Conservation (phyloP, 2,113 vertebrate species). For the Jaculus jaculus region DNA sequence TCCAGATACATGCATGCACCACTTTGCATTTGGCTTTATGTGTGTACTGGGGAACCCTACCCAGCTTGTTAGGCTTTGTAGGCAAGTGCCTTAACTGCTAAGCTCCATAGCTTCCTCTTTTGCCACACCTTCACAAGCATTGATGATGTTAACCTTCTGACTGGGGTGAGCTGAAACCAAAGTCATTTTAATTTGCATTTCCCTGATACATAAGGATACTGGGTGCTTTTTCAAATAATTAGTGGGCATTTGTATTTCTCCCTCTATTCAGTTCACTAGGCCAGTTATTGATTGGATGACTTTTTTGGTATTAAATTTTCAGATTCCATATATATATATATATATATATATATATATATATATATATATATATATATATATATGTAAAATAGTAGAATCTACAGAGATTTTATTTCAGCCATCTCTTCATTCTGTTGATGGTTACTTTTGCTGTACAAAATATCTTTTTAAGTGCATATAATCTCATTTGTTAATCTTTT, state of each 20-base stretch:
- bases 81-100: too few species aligned
- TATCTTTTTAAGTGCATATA: not conserved
- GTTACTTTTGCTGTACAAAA: not conserved
- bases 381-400: too few species aligned
- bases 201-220: not conserved
- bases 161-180: not conserved
- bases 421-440: not conserved
- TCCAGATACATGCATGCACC: too few species aligned
- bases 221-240: not conserved
- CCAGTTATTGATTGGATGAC: not conserved
- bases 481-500: not conserved
- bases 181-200: not conserved
- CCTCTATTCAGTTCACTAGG: not conserved
- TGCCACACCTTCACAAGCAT: too few species aligned
- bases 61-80: too few species aligned
- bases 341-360: too few species aligned
- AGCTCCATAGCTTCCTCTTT: too few species aligned
- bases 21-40: too few species aligned
- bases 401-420: too few species aligned
- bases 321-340: not conserved
- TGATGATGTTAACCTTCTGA: not conserved
- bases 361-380: too few species aligned
- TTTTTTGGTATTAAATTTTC: not conserved
- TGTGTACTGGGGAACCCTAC: too few species aligned
- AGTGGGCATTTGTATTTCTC: not conserved